Conservation (phyloP, 2,888 invertebrate species). For the Volucella inflata region DNA sequence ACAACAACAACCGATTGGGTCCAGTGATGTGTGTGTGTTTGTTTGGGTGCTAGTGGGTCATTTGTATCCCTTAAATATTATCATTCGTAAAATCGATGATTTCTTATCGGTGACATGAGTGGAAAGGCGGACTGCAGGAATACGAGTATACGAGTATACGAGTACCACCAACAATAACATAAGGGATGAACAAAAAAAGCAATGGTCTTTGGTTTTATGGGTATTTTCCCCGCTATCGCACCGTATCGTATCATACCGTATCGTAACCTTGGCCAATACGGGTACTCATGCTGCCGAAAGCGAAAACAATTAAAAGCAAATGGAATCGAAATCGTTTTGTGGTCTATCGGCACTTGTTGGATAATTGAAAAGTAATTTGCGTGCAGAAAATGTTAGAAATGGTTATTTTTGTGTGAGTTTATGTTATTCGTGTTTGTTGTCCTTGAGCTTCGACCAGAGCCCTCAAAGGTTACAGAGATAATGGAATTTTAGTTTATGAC, state of each 20-base stretch:
- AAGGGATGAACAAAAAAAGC: not conserved
- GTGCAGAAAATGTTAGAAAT: conserved; percentile 38
- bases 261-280: not conserved
- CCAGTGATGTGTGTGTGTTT: conserved; percentile 40
- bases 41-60: conserved; percentile 35
- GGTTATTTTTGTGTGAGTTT: conserved; percentile 36
- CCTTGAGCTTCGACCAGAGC: not conserved
- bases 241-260: conserved; percentile 16
- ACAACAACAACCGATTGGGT: not conserved
- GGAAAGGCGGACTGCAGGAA: no score
- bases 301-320: conserved; percentile 65
- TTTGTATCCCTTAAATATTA: conserved; percentile 61
- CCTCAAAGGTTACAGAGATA: conserved; percentile 22
- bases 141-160: no score
- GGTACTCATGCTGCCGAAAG: conserved; percentile 6
- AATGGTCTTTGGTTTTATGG: conserved; percentile 19
- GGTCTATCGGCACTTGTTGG: conserved; percentile 67
- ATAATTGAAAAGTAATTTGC: conserved; percentile 71
- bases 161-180: no score
- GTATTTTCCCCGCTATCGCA: not conserved
- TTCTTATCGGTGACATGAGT: conserved; percentile 18
- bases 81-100: conserved; percentile 70
- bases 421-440: conserved; percentile 6
- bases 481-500: conserved; percentile 56
- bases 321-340: conserved; percentile 68